Conservation (phyloP, 2,888 invertebrate genomes). For the Agonopterix subpropinquella region DNA sequence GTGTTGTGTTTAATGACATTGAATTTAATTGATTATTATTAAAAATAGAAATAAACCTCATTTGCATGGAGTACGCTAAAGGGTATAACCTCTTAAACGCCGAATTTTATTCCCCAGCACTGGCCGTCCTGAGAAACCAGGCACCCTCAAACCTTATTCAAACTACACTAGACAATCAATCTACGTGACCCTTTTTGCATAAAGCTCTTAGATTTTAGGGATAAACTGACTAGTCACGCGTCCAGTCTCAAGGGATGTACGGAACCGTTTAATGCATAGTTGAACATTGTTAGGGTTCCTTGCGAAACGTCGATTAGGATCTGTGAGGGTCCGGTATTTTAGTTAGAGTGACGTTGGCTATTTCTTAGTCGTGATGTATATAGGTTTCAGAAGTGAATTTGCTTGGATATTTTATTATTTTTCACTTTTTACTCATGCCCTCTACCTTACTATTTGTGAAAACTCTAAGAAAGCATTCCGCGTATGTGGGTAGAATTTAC, state of each 20-base stretch:
- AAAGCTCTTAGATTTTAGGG: conserved; percentile 35
- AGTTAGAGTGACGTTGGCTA: conserved; percentile 2
- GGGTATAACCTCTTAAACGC: no score
- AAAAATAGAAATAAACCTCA: no score
- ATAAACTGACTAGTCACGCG: conserved; percentile 62
- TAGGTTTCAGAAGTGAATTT: no score
- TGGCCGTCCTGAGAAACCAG: conserved; percentile 19
- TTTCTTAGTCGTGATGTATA: background rate
- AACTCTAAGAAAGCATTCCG: no score
- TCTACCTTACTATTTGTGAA: no score
- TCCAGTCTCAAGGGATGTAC: conserved; percentile 54
- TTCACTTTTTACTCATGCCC: no score
- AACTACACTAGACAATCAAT: conserved; percentile 62
- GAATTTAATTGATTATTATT: no score
- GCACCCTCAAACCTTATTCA: conserved; percentile 38
- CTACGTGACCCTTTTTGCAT: conserved; percentile 67
- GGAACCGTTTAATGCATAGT: conserved; percentile 60
- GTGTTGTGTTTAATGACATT: no score
- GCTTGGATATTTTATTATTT: no score
- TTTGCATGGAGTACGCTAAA: no score
- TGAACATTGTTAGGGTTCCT: conserved; percentile 47
- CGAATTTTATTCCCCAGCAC: background rate
- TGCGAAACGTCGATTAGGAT: conserved; percentile 41
- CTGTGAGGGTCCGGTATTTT: conserved; percentile 17
- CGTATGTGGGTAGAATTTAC: no score